Percentiles rank a stretch among this genome's conserved stretches.
phyloP scores from a whole-genome alignment of 2,113 vertebrate species.

The Phocoena sinus region DNA sequence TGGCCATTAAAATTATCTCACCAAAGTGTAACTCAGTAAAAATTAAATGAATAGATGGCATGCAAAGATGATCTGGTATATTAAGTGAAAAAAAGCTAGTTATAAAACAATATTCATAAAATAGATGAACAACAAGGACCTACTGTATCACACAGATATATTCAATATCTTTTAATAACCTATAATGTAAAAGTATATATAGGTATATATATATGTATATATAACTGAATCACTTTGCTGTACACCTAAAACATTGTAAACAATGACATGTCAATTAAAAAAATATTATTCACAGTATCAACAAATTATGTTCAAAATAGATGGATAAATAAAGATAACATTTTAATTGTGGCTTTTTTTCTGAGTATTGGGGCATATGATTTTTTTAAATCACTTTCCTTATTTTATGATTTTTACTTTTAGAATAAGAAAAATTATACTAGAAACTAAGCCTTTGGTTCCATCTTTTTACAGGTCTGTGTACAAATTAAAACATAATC shows the following conservation, averaged over 20 bases:
- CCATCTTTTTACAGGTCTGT: neutral
- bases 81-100: neutral
- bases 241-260: neutral
- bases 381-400: neutral
- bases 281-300: neutral
- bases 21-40: neutral
- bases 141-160: neutral
- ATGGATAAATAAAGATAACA: neutral
- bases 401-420: constrained; percentile 16
- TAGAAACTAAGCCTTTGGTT: neutral
- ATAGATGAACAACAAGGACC: neutral
- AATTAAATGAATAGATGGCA: neutral
- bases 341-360: neutral
- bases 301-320: neutral
- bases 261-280: neutral
- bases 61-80: neutral
- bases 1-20: neutral
- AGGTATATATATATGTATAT: neutral
- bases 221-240: neutral
- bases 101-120: neutral
- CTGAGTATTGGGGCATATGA: neutral
- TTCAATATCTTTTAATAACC: neutral
- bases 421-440: neutral
- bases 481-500: neutral
- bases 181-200: neutral